A percentile compares a stretch with the other conserved stretches of the same genome.
phyloP scores from a whole-genome alignment of 2,113 vertebrate genomes.

The Gnathonemus echidnorhynchus region DNA sequence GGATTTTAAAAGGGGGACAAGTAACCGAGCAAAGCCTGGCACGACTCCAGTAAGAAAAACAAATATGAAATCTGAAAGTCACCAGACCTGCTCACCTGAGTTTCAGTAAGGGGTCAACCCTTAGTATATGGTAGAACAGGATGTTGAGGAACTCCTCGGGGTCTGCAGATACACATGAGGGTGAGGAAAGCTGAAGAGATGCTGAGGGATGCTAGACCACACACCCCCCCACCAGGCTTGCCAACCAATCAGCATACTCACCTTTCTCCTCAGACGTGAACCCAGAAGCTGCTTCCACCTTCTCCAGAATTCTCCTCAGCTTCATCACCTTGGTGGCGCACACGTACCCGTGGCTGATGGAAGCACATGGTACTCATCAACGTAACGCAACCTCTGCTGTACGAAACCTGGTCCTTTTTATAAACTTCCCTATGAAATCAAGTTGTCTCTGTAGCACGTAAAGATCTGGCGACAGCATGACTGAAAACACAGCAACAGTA shows the following conservation, averaged over 20 bases:
- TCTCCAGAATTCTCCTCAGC: constrained; percentile 92
- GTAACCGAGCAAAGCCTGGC: not conserved
- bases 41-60: not conserved
- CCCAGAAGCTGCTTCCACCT: constrained; percentile 93
- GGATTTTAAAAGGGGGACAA: not conserved
- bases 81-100: constrained; percentile 68
- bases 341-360: constrained; percentile 85
- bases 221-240: not conserved
- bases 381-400: not conserved
- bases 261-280: constrained; percentile 99
- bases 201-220: not conserved
- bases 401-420: not conserved
- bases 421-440: not conserved
- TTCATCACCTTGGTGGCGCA: constrained; percentile 99
- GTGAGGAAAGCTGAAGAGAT: not conserved
- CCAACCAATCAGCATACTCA: constrained; percentile 34
- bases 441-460: not conserved
- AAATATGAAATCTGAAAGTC: not conserved
- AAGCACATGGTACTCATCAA: not conserved
- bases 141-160: constrained; percentile 98
- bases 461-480: not conserved
- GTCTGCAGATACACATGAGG: constrained; percentile 60
- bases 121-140: constrained; percentile 93
- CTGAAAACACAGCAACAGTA: not conserved
- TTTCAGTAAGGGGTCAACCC: constrained; percentile 90